These are phyloP conservation scores for Gortyna flavago DNA, from an alignment of 2,888 invertebrate species.

Conservation along the genomic window DNA sequence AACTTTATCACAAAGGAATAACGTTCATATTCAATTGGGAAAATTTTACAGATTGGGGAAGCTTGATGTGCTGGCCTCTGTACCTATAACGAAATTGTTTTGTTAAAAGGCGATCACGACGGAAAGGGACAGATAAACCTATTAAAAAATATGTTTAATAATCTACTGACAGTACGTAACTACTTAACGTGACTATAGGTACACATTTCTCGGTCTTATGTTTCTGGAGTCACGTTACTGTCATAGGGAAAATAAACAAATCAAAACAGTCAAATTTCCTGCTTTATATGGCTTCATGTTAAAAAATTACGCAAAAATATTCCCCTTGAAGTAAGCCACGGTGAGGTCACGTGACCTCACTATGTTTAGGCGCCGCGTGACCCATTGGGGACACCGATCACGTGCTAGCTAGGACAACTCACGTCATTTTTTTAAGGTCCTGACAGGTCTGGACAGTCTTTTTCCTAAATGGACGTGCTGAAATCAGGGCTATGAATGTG, in stretches of 20 bases:
- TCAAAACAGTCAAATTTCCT: neutral
- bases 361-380: slow-evolving; percentile 38
- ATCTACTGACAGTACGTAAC: neutral
- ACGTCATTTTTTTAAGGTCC: neutral
- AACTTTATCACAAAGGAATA: too few relatives aligned
- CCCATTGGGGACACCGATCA: slow-evolving; percentile 8
- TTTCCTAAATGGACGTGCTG: neutral
- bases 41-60: too few relatives aligned
- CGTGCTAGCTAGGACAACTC: neutral
- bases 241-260: neutral
- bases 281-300: slow-evolving; percentile 7
- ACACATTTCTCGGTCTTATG: neutral
- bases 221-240: neutral
- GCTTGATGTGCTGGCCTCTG: too few relatives aligned
- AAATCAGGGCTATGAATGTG: neutral
- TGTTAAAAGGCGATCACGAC: too few relatives aligned
- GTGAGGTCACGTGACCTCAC: slow-evolving; percentile 25
- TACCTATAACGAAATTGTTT: too few relatives aligned
- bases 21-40: too few relatives aligned
- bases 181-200: neutral
- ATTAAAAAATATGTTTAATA: neutral
- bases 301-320: neutral
- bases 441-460: neutral
- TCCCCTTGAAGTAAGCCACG: neutral
- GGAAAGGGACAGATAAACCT: too few relatives aligned